These are phyloP conservation scores for Chironomus riparius DNA, from an alignment of 2,888 invertebrate genomes.

Conservation along the genomic window DNA sequence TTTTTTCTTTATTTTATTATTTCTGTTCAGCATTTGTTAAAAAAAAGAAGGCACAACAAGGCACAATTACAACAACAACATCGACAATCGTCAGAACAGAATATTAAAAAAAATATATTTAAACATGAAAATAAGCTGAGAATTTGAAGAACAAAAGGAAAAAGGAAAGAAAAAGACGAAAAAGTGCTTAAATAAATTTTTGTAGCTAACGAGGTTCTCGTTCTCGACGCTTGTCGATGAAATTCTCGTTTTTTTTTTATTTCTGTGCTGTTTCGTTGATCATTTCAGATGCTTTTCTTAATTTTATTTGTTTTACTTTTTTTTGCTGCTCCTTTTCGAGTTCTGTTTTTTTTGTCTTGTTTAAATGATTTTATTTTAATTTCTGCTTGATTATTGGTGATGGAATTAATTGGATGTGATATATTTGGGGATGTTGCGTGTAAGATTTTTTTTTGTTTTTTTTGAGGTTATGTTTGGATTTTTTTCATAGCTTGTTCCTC, in stretches of 20 bases:
- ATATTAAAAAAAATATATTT: neutral
- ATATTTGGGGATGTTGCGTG: too few relatives aligned
- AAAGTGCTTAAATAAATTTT: neutral
- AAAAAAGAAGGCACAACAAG: too few relatives aligned
- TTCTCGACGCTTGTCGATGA: neutral
- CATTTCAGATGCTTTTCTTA: constrained; percentile 8
- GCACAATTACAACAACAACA: too few relatives aligned
- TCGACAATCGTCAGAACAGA: neutral
- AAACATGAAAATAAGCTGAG: neutral
- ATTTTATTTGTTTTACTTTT: constrained; percentile 10
- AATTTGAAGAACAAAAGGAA: neutral
- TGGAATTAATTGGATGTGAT: too few relatives aligned
- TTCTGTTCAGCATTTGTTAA: too few relatives aligned
- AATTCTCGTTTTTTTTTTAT: neutral
- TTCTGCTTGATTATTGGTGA: too few relatives aligned
- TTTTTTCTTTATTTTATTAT: too few relatives aligned
- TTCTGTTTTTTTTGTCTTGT: neutral
- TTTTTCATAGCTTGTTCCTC: too few relatives aligned
- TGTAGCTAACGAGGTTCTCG: constrained; percentile 6
- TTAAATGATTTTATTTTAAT: too few relatives aligned
- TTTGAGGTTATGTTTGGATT: too few relatives aligned
- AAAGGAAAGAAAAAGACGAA: neutral
- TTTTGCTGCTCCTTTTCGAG: neutral
- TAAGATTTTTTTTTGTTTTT: too few relatives aligned
- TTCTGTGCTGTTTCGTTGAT: neutral